Evolutionary conservation across 2,113 vertebrate species (phyloP).

Genomic region (Coptodon bakossiorum): DNA sequence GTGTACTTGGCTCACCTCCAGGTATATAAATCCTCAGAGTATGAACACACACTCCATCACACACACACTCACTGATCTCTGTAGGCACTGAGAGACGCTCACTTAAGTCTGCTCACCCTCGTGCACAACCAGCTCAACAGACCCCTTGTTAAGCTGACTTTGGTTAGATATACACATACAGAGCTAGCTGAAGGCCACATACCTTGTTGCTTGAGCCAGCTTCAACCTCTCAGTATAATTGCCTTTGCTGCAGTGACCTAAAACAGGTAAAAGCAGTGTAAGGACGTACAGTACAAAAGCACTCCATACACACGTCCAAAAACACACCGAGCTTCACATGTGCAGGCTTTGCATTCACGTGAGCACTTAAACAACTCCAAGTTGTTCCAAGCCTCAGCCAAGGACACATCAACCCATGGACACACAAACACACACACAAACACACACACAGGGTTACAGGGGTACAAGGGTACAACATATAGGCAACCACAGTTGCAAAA

Average conservation of each 20-base stretch:
- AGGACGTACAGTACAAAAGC: slow-evolving; percentile 1
- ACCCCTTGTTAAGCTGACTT: slow-evolving; percentile 29
- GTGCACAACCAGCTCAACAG: slow-evolving; percentile 29
- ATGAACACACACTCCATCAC: background rate
- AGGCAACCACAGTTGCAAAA: slow-evolving; percentile 50
- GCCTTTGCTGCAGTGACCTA: slow-evolving; percentile 34
- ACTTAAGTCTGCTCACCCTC: slow-evolving; percentile 40
- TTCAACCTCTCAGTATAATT: slow-evolving; percentile 51
- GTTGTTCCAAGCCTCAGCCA: slow-evolving; percentile 49
- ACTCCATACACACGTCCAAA: slow-evolving; percentile 2
- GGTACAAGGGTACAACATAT: slow-evolving; percentile 37
- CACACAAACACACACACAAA: background rate
- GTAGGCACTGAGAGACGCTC: slow-evolving; percentile 46
- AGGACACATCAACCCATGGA: slow-evolving; percentile 36
- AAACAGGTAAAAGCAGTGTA: slow-evolving; percentile 16
- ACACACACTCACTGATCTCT: background rate
- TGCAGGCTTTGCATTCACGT: slow-evolving; percentile 32
- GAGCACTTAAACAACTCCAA: slow-evolving; percentile 32
- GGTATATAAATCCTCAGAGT: background rate
- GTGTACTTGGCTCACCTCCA: slow-evolving; percentile 9
- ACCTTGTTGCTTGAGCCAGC: slow-evolving; percentile 19
- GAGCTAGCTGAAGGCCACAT: background rate
- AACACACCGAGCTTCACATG: slow-evolving; percentile 7
- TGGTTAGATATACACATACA: background rate
- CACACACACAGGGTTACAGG: background rate